Base-by-base conservation (phyloP, 2,888 invertebrate species). In the Eupelmus urozonus region DNA sequence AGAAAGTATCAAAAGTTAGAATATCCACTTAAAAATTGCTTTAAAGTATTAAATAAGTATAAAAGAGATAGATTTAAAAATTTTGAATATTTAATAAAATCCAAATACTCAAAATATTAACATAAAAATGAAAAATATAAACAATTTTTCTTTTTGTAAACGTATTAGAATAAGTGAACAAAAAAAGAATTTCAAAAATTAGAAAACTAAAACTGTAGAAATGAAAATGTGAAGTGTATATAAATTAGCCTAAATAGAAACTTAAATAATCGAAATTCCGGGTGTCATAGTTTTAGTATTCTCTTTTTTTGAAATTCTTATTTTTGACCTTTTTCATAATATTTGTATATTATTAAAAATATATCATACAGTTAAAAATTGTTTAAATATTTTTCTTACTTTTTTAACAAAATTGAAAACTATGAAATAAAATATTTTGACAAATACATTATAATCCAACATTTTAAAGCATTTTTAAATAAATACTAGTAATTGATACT, bases 171-270 rank as follows among this genome's bases (percentile, higher is more conserved):
- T 13, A 13, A n/a, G 25, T 40, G 45, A 59, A 59, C 20, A 57
- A 18, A 59, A 57, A 72, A 60, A 66, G 42, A 67, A 72, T 59
- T 60, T 60, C 49, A 53, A 72, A 73, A 67, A 55, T 73, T 62
- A 73, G 62, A 67, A 78, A 73, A 67, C 42, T 60, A 55, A 62
- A 78, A 67, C 53, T 76, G 69, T 66, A 65, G 72, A 59, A 79
- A 29, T 62, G 23, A 53, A 40, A n/a, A 40, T n/a, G n/a, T n/a
- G n/a, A n/a, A 42, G 49, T 16, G n/a, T 49, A 49, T n/a, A n/a
- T n/a, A n/a, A n/a, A n/a, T n/a, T n/a, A n/a, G n/a, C n/a, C 4
- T 20, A 20, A 27, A 13, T 57, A 25, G 13, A 27, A 57, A 27
- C 20, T 13, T 23, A 62, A 62, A 2, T 45, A 60, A 60, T 57